These are phyloP conservation scores for Glyptemys insculpta DNA, from an alignment of 2,797 vertebrate genomes.

Conservation along the genomic window DNA sequence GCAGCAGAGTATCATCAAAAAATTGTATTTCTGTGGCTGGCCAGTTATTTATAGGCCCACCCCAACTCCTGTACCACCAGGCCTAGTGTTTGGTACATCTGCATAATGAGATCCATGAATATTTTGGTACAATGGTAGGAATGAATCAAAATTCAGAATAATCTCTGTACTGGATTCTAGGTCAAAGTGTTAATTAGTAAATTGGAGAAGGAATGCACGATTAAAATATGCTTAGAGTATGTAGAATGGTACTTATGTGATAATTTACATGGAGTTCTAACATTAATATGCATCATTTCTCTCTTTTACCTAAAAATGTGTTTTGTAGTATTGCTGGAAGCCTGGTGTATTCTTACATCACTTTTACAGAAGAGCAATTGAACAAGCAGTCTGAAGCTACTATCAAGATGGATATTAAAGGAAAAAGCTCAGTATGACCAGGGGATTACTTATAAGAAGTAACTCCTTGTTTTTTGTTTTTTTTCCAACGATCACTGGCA, in stretches of 20 bases:
- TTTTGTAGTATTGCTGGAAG: constrained; percentile 93
- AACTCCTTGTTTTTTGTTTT: not conserved
- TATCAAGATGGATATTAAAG: constrained; percentile 83
- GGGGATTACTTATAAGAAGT: not conserved
- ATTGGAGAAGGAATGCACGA: no score
- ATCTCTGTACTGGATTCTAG: not conserved
- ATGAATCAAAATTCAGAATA: not conserved
- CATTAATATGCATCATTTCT: not conserved
- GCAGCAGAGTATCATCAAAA: not conserved
- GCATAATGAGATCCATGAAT: not conserved
- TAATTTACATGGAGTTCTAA: not conserved
- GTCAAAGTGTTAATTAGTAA: no score
- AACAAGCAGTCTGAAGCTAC: constrained; percentile 84
- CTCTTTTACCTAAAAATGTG: not conserved
- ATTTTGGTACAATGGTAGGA: not conserved
- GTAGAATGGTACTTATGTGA: not conserved
- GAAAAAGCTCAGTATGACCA: constrained; percentile 84
- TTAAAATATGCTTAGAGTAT: no score
- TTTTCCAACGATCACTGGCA: not conserved
- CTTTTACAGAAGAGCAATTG: constrained; percentile 91
- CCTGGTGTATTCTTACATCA: constrained; percentile 96
- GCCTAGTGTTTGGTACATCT: not conserved
- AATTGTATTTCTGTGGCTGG: not conserved
- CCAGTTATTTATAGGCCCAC: not conserved
- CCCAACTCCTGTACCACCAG: not conserved